Base-by-base conservation (phyloP, 2,888 invertebrate genomes). In the Hypolimnas misippus region DNA sequence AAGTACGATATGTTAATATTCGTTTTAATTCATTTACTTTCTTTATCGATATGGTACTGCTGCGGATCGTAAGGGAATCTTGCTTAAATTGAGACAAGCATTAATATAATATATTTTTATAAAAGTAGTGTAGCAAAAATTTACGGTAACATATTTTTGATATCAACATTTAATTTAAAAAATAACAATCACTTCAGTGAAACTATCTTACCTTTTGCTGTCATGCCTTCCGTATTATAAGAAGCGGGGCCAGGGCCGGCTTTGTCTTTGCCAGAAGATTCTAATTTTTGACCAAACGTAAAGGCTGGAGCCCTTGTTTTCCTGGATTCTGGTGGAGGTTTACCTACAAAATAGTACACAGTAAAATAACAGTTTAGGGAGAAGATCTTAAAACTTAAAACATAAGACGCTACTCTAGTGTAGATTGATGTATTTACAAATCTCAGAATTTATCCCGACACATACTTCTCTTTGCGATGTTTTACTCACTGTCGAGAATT, bases 201-300 rank as follows among this genome's bases (percentile, higher is more conserved):
- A n/a, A n/a, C n/a, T n/a, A n/a, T n/a, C n/a, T n/a, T n/a, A n/a
- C 97, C 97, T 94, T 96, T 97, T 46, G 96, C 93, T 59, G 96
- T 96, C 78, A 97, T 93, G 65, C 97, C 97, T 70, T 96, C 95
- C 51, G 97, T 95, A 82, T 97, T 97, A 86, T 98, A 98, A 68
- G 96, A 95, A n/a, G 97, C 97, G 14, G 98, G 98, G 17, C 97
- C 97, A 1, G 98, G 98, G 31, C 97, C 97, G 49, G 94, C 89
- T 71, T 93, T 95, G 57, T 83, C 87, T 72, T 87, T 84, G 1
- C 83, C 86, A 31, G 93, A 93, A 33, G 89, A 81, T 51, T 92
- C 93, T n/a, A 91, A 87, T 72, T 93, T 94, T 40, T 95, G 94
- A 0, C 97, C 97, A 81, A 97, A 97, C 54, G 96, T 96, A 79